Evolutionary conservation across 2,113 vertebrate genomes (phyloP).

Genomic region (Oxygymnocypris stewartii): DNA sequence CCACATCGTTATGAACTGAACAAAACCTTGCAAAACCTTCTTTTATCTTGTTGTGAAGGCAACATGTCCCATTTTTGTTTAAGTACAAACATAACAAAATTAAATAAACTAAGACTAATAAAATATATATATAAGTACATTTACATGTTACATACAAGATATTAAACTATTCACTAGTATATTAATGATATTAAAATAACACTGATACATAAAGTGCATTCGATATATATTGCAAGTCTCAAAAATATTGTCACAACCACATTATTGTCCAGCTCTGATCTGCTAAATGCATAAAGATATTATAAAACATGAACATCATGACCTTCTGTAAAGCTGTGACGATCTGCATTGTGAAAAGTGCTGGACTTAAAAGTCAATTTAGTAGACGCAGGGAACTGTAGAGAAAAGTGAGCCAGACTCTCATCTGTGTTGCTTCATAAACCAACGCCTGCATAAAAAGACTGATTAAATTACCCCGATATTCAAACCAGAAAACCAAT

Average conservation of each 20-base stretch:
- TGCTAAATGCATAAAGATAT: neutral
- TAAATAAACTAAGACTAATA: too few species aligned
- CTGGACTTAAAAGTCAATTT: neutral
- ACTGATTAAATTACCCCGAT: neutral
- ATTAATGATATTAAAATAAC: too few species aligned
- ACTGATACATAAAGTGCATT: too few species aligned
- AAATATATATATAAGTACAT: too few species aligned
- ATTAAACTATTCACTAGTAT: too few species aligned
- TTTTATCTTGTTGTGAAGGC: too few species aligned
- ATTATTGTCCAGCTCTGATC: neutral
- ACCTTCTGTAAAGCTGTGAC: neutral
- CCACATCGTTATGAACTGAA: neutral
- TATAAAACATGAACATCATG: neutral
- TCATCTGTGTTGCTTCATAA: neutral
- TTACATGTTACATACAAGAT: too few species aligned
- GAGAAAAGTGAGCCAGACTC: neutral
- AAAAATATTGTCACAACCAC: neutral
- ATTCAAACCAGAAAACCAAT: neutral
- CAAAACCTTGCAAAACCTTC: neutral
- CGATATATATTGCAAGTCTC: too few species aligned
- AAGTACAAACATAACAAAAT: too few species aligned
- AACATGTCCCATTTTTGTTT: too few species aligned
- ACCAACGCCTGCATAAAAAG: neutral
- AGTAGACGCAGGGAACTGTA: neutral
- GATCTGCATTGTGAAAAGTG: too few species aligned